phyloP scores from a whole-genome alignment of 2,113 vertebrate species.

The Malurus melanocephalus region DNA sequence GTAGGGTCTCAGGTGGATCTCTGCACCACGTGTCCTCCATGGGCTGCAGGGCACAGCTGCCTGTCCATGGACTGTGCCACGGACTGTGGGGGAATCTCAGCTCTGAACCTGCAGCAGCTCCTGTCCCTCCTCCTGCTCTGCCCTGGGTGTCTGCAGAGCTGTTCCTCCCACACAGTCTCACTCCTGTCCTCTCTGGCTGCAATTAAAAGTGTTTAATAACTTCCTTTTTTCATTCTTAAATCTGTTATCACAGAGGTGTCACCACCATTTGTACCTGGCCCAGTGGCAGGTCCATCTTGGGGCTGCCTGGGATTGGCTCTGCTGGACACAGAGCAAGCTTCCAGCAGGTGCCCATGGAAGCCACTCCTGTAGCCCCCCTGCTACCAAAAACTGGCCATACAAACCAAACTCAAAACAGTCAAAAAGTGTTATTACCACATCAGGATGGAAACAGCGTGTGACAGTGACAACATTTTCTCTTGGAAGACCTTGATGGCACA shows the following conservation, averaged over 20 bases:
- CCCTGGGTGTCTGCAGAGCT: background rate
- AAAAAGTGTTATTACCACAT: background rate
- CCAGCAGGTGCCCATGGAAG: background rate
- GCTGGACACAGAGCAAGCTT: background rate
- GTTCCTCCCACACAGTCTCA: background rate
- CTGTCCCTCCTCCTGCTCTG: background rate
- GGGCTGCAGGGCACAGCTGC: background rate
- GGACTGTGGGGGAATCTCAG: background rate
- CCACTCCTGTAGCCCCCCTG: background rate
- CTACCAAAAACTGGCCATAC: background rate
- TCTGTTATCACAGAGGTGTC: background rate
- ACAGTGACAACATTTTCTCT: background rate
- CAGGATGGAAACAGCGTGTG: background rate
- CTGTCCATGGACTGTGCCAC: background rate
- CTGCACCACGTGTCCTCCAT: background rate
- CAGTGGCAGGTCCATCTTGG: background rate
- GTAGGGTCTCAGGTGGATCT: background rate
- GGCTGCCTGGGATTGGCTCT: background rate
- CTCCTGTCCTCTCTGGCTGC: background rate
- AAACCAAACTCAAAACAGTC: background rate
- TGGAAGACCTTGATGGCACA: background rate
- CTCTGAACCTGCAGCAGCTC: background rate
- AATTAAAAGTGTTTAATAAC: background rate
- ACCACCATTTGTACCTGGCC: background rate
- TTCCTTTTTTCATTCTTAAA: background rate